Evolutionary conservation across 2,888 invertebrate genomes (phyloP), one percentile per base, ranked within the genome.

Genomic region (Mythimna vitellina): DNA sequence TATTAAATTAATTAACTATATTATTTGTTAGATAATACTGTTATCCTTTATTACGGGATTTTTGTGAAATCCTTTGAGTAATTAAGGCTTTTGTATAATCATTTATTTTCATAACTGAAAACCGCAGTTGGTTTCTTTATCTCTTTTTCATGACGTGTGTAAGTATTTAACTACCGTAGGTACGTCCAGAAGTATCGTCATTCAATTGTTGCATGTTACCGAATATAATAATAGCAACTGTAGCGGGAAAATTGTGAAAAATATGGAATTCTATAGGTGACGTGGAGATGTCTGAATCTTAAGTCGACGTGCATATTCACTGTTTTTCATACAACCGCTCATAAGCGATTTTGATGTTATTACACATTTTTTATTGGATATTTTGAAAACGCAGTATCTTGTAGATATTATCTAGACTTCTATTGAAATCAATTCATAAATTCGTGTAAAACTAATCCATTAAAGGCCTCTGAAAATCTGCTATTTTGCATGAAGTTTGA

Each of bases 71-170:
- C 29, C 35, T 49, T 49, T 67, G 22, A 22, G 3, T 20, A 29
- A 49, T 57, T n/a, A 35, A 6, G 12, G 1, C 65, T 72, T 22
- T 53, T 20, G 1, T 22, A 38, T 49, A 12, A 38, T 3, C 12
- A 9, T 56, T 67, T 0, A 22, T 9, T 77, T 69, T 51, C 12
- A 51, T 17, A 0, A 17, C 20, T 57, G n/a, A 20, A 67, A 77
- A 57, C 38, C n/a, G 32, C n/a, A 32, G 22, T 56, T 66, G 22
- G 10, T 68, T 70, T 58, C 25, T 51, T 58, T 46, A 70, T n/a
- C 17, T 12, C 17, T 35, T 53, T 1, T 25, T 17, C 2, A 69
- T 77, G 78, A 42, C 42, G 22, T 32, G 57, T 5, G 0, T 10
- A 8, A 6, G 12, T 42, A 54, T 20, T 17, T 53, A 68, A 32